Conservation (phyloP, 2,888 invertebrate species). For the Arge pagana region DNA sequence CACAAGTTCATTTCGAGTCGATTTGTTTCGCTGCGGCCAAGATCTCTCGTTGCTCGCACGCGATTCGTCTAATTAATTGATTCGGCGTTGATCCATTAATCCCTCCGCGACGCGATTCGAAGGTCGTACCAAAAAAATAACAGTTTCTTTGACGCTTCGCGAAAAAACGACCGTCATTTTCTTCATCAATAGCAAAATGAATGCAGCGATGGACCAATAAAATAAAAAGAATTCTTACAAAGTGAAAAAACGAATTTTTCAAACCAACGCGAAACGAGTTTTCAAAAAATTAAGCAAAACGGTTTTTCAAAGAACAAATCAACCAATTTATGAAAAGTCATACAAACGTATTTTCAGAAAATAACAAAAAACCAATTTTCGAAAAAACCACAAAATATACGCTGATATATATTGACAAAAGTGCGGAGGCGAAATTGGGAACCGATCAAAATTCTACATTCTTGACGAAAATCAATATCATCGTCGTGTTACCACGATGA, state of each 20-base stretch:
- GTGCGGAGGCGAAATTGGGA: conserved; percentile 4
- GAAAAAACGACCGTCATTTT: conserved; percentile 14
- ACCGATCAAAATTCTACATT: background rate
- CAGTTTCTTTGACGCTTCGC: too few relatives aligned
- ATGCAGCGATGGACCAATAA: too few relatives aligned
- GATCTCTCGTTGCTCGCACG: background rate
- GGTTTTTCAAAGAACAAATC: too few relatives aligned
- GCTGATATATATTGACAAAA: conserved; percentile 4
- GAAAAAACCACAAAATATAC: background rate
- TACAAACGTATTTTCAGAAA: too few relatives aligned
- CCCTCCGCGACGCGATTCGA: background rate
- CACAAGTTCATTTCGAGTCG: conserved; percentile 20
- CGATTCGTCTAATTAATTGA: background rate
- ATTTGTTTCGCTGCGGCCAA: background rate
- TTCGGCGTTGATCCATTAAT: background rate
- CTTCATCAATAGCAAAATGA: too few relatives aligned
- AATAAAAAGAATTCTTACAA: too few relatives aligned
- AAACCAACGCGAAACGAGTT: too few relatives aligned
- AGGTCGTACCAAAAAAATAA: too few relatives aligned
- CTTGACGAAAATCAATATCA: conserved; percentile 29
- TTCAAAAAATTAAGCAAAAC: too few relatives aligned
- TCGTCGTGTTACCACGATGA: conserved; percentile 30
- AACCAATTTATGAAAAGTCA: too few relatives aligned
- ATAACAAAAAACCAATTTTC: background rate
- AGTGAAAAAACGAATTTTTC: too few relatives aligned